A percentile compares a stretch with the other conserved stretches of the same genome.
These are phyloP conservation scores for Peromyscus leucopus DNA, from an alignment of 2,113 vertebrate species.

Conservation along the genomic window DNA sequence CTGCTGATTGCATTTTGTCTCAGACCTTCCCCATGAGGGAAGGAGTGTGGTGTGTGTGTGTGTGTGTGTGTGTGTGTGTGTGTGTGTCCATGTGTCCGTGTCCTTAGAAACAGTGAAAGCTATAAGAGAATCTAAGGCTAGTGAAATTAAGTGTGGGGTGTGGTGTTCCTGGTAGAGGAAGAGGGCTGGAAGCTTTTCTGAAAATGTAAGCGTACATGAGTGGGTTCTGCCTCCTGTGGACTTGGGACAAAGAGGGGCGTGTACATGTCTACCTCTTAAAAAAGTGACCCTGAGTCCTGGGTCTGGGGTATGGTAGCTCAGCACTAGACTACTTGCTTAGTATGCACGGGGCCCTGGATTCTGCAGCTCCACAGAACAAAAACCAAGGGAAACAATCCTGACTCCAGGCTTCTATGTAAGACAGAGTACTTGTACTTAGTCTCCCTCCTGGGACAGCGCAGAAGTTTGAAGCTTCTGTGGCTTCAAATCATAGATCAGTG, in stretches of 20 bases:
- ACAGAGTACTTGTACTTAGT: background rate
- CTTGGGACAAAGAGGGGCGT: constrained; percentile 6
- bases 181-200: constrained; percentile 44
- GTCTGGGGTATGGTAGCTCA: background rate
- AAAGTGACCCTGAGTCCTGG: background rate
- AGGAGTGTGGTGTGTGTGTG: background rate
- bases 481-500: background rate
- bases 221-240: background rate
- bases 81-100: background rate
- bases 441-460: background rate
- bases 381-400: background rate
- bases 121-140: constrained; percentile 32
- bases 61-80: background rate
- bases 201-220: constrained; percentile 6
- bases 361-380: background rate
- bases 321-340: background rate
- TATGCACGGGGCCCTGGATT: background rate
- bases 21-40: background rate
- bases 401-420: background rate
- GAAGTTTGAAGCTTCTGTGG: background rate
- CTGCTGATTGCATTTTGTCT: background rate
- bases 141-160: constrained; percentile 32
- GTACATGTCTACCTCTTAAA: background rate
- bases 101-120: background rate
- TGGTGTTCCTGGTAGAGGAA: background rate